Conservation (phyloP, 2,888 invertebrate species). For the Tuta absoluta region DNA sequence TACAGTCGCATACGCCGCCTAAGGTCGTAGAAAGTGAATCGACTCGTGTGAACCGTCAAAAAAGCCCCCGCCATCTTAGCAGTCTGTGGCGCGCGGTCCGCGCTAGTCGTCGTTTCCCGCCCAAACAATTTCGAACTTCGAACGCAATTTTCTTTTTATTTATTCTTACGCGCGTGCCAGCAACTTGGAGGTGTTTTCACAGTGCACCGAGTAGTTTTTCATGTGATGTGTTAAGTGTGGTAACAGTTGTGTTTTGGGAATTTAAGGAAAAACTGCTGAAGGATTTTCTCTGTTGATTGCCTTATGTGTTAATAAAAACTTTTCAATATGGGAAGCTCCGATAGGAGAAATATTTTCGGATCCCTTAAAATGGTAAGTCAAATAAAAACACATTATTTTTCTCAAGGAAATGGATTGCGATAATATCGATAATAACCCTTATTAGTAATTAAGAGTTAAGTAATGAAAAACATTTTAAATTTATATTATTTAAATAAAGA, state of each 20-base stretch:
- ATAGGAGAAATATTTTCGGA: slow-evolving; percentile 58
- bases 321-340: slow-evolving; percentile 67
- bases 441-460: neutral
- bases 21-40: slow-evolving; percentile 82
- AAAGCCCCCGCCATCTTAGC: slow-evolving; percentile 76
- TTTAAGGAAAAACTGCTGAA: slow-evolving; percentile 47
- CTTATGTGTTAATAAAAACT: slow-evolving; percentile 46
- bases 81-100: slow-evolving; percentile 74
- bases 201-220: slow-evolving; percentile 50
- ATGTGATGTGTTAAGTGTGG: slow-evolving; percentile 72
- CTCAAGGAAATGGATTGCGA: neutral
- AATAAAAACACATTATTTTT: neutral
- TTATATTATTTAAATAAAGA: neutral
- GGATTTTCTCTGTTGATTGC: slow-evolving; percentile 49
- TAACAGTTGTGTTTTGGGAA: slow-evolving; percentile 54
- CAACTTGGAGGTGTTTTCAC: slow-evolving; percentile 40
- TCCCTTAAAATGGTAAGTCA: slow-evolving; percentile 71
- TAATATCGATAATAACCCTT: neutral
- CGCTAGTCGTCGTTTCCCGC: slow-evolving; percentile 73
- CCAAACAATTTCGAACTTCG: slow-evolving; percentile 61
- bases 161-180: slow-evolving; percentile 57
- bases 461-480: neutral
- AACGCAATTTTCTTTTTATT: slow-evolving; percentile 50
- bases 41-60: slow-evolving; percentile 80
- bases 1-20: slow-evolving; percentile 69